These are phyloP conservation scores for Sebastes vulpes DNA, from an alignment of 2,797 vertebrate species.

Conservation along the genomic window DNA sequence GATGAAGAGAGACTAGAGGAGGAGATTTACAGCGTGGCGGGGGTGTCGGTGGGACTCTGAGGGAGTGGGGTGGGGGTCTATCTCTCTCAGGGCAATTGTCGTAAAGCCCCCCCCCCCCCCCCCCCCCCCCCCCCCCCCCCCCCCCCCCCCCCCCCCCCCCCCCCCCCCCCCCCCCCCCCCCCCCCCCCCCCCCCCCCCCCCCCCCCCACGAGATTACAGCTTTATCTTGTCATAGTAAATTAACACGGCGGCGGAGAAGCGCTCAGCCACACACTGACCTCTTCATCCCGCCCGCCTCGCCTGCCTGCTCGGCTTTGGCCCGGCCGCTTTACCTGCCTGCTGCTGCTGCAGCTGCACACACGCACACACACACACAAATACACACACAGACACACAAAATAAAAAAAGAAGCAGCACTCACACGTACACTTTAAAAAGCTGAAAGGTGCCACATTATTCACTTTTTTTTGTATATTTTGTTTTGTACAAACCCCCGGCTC, in stretches of 20 bases:
- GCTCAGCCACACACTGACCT: conserved; percentile 92
- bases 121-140: no score
- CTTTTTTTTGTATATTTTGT: conserved; percentile 16
- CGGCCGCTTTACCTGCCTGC: conserved; percentile 49
- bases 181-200: no score
- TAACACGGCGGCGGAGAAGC: conserved; percentile 86
- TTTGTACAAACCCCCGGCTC: background rate
- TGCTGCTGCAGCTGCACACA: conserved; percentile 8
- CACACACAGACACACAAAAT: background rate
- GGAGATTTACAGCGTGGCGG: conserved; percentile 43
- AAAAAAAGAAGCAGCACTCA: background rate
- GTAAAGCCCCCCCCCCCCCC: no score
- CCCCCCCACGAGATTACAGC: conserved; percentile 94
- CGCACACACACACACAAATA: background rate
- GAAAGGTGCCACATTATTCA: conserved; percentile 44
- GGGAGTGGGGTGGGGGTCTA: conserved; percentile 11
- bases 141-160: no score
- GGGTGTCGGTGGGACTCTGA: conserved; percentile 6
- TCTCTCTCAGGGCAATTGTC: conserved; percentile 59
- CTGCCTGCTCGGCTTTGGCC: conserved; percentile 56
- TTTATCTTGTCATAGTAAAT: conserved; percentile 99
- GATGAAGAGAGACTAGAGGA: conserved; percentile 36
- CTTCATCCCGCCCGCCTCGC: conserved; percentile 90
- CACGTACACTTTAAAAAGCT: conserved; percentile 14
- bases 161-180: no score